Conservation (phyloP, 2,797 vertebrate genomes). For the Novumbra hubbsi region DNA sequence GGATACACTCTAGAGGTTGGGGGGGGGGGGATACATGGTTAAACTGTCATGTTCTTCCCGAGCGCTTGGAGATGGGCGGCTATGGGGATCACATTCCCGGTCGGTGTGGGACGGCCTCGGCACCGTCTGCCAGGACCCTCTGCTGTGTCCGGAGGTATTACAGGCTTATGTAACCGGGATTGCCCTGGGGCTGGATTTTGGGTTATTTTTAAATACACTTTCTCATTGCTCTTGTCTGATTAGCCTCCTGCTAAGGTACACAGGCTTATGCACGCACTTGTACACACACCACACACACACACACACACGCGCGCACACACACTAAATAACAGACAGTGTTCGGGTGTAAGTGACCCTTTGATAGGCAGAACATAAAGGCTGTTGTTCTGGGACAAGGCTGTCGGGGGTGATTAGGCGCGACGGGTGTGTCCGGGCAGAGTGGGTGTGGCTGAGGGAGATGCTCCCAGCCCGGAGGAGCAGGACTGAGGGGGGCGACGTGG, state of each 20-base stretch:
- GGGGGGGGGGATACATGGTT: background rate
- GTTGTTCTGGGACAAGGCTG: background rate
- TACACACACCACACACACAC: background rate
- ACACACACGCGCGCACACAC: background rate
- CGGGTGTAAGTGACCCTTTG: background rate
- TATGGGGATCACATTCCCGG: conserved; percentile 50
- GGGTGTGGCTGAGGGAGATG: conserved; percentile 30
- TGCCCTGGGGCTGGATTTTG: conserved; percentile 39
- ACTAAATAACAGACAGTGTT: background rate
- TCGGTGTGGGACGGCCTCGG: conserved; percentile 49
- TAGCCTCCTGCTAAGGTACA: conserved; percentile 38
- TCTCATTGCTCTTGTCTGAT: conserved; percentile 55
- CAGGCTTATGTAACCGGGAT: conserved; percentile 51
- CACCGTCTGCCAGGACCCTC: background rate
- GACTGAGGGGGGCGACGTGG: conserved; percentile 48
- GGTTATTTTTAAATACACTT: conserved; percentile 60
- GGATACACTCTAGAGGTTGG: no score
- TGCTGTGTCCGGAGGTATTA: conserved; percentile 12
- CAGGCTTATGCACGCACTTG: conserved; percentile 23
- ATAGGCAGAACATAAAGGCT: background rate
- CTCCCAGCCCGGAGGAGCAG: conserved; percentile 43
- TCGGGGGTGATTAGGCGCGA: background rate
- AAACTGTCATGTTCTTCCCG: conserved; percentile 20
- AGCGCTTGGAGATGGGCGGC: conserved; percentile 45
- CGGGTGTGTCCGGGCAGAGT: conserved; percentile 14